Evolutionary conservation across 2,797 vertebrate genomes (phyloP), one percentile per base, ranked within the genome.

Genomic region (Botia kubotai): DNA sequence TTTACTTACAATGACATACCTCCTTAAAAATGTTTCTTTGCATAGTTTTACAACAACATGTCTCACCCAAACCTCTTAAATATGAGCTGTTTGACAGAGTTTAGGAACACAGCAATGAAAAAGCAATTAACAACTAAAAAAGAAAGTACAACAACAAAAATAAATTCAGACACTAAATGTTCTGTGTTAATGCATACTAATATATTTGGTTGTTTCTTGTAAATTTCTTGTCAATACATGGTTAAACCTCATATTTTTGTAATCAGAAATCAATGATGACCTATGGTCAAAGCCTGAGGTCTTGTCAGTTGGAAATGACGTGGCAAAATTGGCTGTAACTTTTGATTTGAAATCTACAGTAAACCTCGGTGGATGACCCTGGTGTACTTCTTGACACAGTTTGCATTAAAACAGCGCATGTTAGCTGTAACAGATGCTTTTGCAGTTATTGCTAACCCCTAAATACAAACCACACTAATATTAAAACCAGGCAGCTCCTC

Each of bases 31-130:
- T 88, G 79, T 87, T 75, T 84, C 90, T 90, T 92, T 92, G 87
- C 87, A 83, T 89, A 87, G 87, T 89, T 92, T 91, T 87, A 91
- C 87, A 84, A 50, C 86, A 87, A 88, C 84, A 79, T 87, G 85
- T 91, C 88, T 87, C 89, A 90, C 87, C 89, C 89, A 90, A 92
- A 90, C 89, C 86, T 67, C 84, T 85, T 90, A 79, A 91, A 90
- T 84, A 89, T 72, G 76, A 80, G 17, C 88, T 89, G 90, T 88
- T 92, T 89, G 88, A 88, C 87, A 87, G 82, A 70, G 81, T 81
- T 87, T 86, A 72, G 72, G 86, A 87, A 90, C 84, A 87, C 78
- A 85, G 81, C 67, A 83, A 75, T 72, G 72, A 65, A 77, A 74
- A 72, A 33, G 33, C 33, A 33, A 33, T 33, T 33, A 3, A 33